Percentiles rank a stretch among this genome's conserved stretches.
Conservation (phyloP, 2,113 vertebrate species). For the Talpa occidentalis region DNA sequence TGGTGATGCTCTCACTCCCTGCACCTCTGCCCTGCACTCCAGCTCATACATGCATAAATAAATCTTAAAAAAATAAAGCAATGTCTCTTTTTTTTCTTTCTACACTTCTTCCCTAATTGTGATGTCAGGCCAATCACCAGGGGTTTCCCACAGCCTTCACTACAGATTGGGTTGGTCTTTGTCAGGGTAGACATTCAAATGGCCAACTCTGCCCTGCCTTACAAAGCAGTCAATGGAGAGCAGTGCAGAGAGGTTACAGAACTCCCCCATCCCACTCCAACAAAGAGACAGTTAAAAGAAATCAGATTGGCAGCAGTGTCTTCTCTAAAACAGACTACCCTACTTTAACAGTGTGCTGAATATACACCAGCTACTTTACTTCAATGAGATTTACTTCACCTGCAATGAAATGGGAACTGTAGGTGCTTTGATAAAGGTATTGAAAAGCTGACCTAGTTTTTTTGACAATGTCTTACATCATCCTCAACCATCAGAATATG, state of each 20-base stretch:
- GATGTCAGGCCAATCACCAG: not conserved
- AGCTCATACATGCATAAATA: no score
- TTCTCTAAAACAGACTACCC: constrained; percentile 71
- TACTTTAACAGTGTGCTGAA: constrained; percentile 74
- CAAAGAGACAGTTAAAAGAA: constrained; percentile 69
- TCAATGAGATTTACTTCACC: constrained; percentile 70
- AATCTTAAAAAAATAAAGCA: constrained; percentile 39
- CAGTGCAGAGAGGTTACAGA: constrained; percentile 39
- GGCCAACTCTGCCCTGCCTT: constrained; percentile 54
- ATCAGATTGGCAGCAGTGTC: constrained; percentile 73
- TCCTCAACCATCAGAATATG: constrained; percentile 66
- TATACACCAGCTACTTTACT: constrained; percentile 72
- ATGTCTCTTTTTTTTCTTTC: constrained; percentile 6
- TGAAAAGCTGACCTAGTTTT: constrained; percentile 78
- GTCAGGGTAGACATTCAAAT: not conserved
- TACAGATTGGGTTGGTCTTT: constrained; percentile 12
- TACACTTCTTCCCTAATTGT: not conserved
- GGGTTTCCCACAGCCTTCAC: not conserved
- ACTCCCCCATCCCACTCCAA: constrained; percentile 45
- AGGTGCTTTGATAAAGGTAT: constrained; percentile 72
- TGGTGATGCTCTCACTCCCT: no score
- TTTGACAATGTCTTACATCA: constrained; percentile 58
- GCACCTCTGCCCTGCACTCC: no score
- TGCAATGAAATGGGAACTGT: constrained; percentile 71
- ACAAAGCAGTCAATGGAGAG: constrained; percentile 39